Conservation (phyloP, 2,113 vertebrate genomes). For the Pseudois nayaur region DNA sequence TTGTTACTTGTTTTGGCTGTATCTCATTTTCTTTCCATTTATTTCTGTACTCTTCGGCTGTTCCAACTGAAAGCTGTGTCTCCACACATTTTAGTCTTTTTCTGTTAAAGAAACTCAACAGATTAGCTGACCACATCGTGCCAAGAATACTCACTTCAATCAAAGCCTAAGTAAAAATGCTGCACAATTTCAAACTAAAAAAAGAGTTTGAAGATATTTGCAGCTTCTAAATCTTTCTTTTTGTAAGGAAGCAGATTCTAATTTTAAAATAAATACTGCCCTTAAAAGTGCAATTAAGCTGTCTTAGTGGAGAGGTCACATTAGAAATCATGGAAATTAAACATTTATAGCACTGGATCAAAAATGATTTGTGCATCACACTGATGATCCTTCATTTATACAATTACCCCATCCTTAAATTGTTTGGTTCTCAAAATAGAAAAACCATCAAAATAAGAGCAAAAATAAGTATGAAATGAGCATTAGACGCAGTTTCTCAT, state of each 20-base stretch:
- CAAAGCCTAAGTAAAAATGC: conserved; percentile 25
- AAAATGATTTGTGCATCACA: conserved; percentile 34
- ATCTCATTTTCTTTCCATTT: not conserved
- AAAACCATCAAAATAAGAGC: conserved; percentile 43
- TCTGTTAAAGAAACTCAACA: conserved; percentile 6
- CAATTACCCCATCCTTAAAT: conserved; percentile 28
- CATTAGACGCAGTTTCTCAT: conserved; percentile 46
- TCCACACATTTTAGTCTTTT: not conserved
- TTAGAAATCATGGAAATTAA: conserved; percentile 66
- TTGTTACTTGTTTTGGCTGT: not conserved
- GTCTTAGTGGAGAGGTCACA: conserved; percentile 18
- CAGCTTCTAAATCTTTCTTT: conserved; percentile 36
- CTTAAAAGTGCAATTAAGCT: conserved; percentile 61
- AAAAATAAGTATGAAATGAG: conserved; percentile 65
- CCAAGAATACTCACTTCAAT: conserved; percentile 56
- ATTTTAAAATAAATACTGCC: conserved; percentile 13
- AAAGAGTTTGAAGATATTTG: conserved; percentile 10
- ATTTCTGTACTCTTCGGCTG: not conserved
- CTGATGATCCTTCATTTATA: conserved; percentile 50
- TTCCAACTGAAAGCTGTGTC: not conserved
- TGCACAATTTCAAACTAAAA: not conserved
- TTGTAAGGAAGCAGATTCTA: not conserved
- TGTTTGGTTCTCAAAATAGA: conserved; percentile 42
- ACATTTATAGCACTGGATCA: conserved; percentile 55
- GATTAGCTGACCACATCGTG: not conserved